phyloP scores from a whole-genome alignment of 2,888 invertebrate species.

The Heteropelma amictum region DNA sequence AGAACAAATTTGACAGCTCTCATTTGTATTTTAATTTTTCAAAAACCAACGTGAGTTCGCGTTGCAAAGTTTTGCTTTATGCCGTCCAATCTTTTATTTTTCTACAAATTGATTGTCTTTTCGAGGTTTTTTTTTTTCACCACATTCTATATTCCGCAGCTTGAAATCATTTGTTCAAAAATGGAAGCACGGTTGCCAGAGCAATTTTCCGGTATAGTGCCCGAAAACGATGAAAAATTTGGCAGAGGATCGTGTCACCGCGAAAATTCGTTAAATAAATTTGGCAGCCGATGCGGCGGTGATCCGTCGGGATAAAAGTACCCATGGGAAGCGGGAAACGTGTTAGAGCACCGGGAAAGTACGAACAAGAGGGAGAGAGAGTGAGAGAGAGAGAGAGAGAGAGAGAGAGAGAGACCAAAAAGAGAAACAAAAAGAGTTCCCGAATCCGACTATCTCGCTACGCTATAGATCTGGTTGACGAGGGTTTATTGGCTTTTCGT shows the following conservation, averaged over 20 bases:
- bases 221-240: conserved; percentile 52
- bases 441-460: conserved; percentile 39
- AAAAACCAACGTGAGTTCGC: no score
- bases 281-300: conserved; percentile 61
- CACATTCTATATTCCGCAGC: neutral
- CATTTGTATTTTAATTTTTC: no score
- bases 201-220: conserved; percentile 33
- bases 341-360: conserved; percentile 55
- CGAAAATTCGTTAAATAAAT: conserved; percentile 70
- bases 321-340: conserved; percentile 61
- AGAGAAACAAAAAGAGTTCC: conserved; percentile 31
- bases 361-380: conserved; percentile 55
- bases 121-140: neutral
- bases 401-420: conserved; percentile 31
- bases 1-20: no score
- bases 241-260: conserved; percentile 61
- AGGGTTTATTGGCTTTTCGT: conserved; percentile 72
- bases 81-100: no score
- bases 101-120: no score
- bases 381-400: conserved; percentile 43
- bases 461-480: conserved; percentile 66
- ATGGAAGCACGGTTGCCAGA: conserved; percentile 10
- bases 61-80: no score
- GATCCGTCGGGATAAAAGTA: conserved; percentile 65
- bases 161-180: conserved; percentile 13